phyloP scores from a whole-genome alignment of 1,140 invertebrate species.

The Monomorium pharaonis region DNA sequence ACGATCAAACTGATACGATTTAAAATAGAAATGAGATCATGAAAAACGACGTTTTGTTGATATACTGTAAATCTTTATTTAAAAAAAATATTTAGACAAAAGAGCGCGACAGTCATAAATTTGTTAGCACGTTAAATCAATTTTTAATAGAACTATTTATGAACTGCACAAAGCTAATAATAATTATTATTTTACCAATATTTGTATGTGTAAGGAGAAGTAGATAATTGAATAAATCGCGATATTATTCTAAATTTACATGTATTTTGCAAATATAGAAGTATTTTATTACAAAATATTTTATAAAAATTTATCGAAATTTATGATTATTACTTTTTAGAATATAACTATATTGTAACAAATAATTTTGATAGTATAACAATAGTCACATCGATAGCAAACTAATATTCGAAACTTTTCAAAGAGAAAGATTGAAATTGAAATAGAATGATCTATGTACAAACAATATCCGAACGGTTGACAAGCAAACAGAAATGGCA shows the following conservation, averaged over 20 bases:
- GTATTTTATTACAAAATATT: background rate
- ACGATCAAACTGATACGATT: background rate
- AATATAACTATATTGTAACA: background rate
- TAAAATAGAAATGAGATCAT: background rate
- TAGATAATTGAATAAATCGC: background rate
- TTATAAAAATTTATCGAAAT: background rate
- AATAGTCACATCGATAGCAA: background rate
- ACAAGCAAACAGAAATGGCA: constrained; percentile 14
- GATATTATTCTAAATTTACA: background rate
- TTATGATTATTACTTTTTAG: background rate
- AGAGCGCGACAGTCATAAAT: background rate
- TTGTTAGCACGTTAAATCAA: background rate
- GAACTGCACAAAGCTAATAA: background rate
- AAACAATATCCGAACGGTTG: constrained; percentile 28
- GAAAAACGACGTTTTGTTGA: background rate
- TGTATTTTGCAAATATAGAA: background rate
- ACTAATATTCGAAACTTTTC: background rate
- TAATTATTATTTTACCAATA: background rate
- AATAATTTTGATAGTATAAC: background rate
- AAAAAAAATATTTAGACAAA: background rate
- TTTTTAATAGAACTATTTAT: background rate
- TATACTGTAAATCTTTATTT: background rate
- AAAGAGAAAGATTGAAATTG: background rate
- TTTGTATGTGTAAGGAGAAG: background rate
- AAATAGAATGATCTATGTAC: constrained; percentile 7